Evolutionary conservation across 53 echinoderm and acorn worm species (phyloP).

Genomic region (Temnopleurus reevesii): DNA sequence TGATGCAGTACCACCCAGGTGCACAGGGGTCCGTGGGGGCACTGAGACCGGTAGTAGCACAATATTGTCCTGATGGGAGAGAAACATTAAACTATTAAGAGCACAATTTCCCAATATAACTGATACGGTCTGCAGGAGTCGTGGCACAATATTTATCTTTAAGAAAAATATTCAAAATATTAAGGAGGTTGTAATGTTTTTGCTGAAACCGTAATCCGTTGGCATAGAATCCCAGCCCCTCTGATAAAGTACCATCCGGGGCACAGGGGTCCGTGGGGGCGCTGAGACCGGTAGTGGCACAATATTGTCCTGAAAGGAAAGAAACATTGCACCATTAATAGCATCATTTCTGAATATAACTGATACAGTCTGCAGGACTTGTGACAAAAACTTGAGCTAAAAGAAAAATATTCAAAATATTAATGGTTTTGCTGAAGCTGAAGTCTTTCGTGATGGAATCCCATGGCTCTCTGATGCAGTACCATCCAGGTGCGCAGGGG

Average conservation of each 20-base stretch:
- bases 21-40: slow-evolving; percentile 75
- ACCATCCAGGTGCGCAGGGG: slow-evolving; percentile 88
- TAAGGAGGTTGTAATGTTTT: slow-evolving; percentile 81
- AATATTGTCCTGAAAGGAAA: slow-evolving; percentile 68
- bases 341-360: too few species aligned
- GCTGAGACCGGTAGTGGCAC: slow-evolving; percentile 74
- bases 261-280: slow-evolving; percentile 71
- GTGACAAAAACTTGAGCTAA: too few species aligned
- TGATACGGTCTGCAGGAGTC: too few species aligned
- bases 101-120: too few species aligned
- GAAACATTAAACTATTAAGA: not conserved
- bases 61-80: slow-evolving; percentile 71
- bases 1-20: slow-evolving; percentile 95
- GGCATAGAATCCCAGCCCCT: slow-evolving; percentile 90
- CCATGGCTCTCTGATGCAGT: slow-evolving; percentile 95
- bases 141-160: too few species aligned
- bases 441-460: slow-evolving; percentile 82
- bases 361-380: too few species aligned
- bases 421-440: slow-evolving; percentile 81
- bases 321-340: not conserved
- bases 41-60: slow-evolving; percentile 80
- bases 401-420: too few species aligned
- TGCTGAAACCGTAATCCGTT: slow-evolving; percentile 87
- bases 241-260: slow-evolving; percentile 93
- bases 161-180: too few species aligned